Percentiles rank a stretch among this genome's conserved stretches.
These are phyloP conservation scores for Stramonita haemastoma DNA, from an alignment of 2,888 invertebrate species.

Conservation along the genomic window DNA sequence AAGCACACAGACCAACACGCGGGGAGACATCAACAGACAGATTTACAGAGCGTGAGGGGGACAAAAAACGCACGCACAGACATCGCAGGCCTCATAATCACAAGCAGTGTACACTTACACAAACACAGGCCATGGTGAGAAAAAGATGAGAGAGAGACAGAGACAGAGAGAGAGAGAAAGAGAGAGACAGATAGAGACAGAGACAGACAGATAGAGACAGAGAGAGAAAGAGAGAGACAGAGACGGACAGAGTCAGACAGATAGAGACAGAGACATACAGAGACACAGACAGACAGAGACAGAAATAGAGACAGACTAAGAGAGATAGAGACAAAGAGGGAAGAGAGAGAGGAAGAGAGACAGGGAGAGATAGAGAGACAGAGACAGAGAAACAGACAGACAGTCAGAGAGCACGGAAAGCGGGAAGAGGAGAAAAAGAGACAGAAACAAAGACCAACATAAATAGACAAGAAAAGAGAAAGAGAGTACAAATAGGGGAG, in stretches of 20 bases:
- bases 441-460: not conserved
- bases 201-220: not conserved
- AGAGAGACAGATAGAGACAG: not conserved
- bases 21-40: not conserved
- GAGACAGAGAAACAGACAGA: not conserved
- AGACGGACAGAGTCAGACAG: too few species aligned
- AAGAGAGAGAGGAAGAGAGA: not conserved
- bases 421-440: not conserved
- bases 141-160: not conserved
- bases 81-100: too few species aligned
- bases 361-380: not conserved
- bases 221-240: too few species aligned
- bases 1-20: not conserved
- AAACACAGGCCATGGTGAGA: not conserved
- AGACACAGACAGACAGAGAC: not conserved
- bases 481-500: not conserved
- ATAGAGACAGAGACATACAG: too few species aligned
- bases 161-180: not conserved
- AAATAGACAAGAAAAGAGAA: not conserved
- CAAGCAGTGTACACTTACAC: too few species aligned
- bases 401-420: not conserved
- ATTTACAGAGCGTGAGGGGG: too few species aligned
- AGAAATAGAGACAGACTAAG: not conserved
- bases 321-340: not conserved
- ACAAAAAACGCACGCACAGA: too few species aligned